Evolutionary conservation across 2,797 vertebrate species (phyloP), one percentile per base, ranked within the genome.

Genomic region (Parauchenoglanis punctatus): DNA sequence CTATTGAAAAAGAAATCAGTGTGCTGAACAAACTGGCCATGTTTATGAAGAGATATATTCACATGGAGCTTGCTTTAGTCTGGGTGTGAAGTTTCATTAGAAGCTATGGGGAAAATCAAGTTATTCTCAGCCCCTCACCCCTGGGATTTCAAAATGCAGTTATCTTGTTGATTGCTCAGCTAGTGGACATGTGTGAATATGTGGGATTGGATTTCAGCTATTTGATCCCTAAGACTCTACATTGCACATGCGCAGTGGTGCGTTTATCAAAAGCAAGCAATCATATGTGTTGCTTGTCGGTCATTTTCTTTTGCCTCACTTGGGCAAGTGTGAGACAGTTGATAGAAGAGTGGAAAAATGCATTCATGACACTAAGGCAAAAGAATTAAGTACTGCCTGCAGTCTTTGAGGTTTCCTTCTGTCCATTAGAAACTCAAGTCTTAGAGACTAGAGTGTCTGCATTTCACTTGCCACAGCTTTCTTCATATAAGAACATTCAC

Each of bases 181-280:
- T 91, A 54, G 92, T 93, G 90, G 88, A 92, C 93, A 93, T 91
- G 90, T 94, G 92, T 92, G 92, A 94, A 94, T 92, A 88, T 87
- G 88, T 88, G 91, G 90, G 93, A 94, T 95, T 94, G 91, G 91
- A 93, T 95, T 94, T 95, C 94, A 93, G 93, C 92, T 93, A 93
- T 92, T 90, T 76, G 91, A 94, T 94, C 93, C 93, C 92, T 91
- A 92, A 92, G 91, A 92, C 91, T 88, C 92, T 92, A 93, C 91
- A 92, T 88, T 87, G 91, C 92, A 94, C 92, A 91, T 92, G 93
- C 93, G 92, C 90, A 93, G 89, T 93, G 93, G 93, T 88, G 87
- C 91, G 91, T 89, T 92, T 88, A 70, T 93, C 89, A 92, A 93
- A 91, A 91, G 92, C 93, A 94, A 89, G 92, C 91, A 65, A 89